These are phyloP conservation scores for Strix occidentalis DNA, from an alignment of 2,797 vertebrate species.

Conservation along the genomic window DNA sequence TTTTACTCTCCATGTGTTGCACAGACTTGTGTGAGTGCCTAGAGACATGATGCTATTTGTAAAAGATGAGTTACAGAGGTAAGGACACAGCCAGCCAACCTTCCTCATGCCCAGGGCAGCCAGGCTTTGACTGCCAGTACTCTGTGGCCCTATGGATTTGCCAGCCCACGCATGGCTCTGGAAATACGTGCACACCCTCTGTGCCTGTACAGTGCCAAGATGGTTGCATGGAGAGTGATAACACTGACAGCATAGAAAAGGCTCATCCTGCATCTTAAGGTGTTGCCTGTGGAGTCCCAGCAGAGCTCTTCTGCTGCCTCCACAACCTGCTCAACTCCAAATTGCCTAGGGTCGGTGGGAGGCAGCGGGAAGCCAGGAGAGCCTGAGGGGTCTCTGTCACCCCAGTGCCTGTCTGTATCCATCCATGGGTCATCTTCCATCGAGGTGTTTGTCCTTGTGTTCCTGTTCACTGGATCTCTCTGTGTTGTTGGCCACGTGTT, in stretches of 20 bases:
- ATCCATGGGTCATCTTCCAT: neutral
- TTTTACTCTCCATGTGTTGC: neutral
- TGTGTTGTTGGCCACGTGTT: neutral
- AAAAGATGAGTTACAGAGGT: neutral
- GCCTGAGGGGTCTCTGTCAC: neutral
- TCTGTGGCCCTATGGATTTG: neutral
- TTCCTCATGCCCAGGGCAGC: neutral
- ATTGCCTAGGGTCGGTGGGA: rapidly evolving
- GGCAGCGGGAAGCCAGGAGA: neutral
- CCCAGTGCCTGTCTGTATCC: neutral
- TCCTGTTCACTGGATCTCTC: neutral
- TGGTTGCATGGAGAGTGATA: neutral
- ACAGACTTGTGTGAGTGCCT: neutral
- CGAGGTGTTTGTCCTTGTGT: neutral
- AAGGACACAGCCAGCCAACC: neutral
- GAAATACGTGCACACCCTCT: neutral
- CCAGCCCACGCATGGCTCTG: neutral
- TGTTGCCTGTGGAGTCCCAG: neutral
- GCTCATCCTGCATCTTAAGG: neutral
- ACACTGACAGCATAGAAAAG: neutral
- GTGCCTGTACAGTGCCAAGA: neutral
- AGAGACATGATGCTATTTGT: neutral
- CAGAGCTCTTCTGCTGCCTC: neutral
- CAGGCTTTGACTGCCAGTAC: neutral
- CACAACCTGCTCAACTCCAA: neutral